Evolutionary conservation across 2,113 vertebrate species (phyloP).

Genomic region (Tretioscincus oriximinensis): DNA sequence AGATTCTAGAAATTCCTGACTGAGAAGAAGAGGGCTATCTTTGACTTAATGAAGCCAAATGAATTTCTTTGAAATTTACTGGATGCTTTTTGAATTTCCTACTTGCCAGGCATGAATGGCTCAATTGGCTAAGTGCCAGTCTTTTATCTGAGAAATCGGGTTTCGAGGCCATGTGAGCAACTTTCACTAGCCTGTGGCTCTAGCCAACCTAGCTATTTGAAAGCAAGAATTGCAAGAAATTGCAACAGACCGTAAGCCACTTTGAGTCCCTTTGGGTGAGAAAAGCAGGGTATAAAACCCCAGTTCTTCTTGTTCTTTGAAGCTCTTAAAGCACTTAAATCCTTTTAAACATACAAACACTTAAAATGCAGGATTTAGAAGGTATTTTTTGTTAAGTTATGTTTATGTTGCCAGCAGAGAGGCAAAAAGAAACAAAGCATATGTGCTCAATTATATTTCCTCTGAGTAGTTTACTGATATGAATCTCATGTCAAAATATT

Average conservation of each 20-base stretch:
- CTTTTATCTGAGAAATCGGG: too few relatives aligned
- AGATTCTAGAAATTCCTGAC: background rate
- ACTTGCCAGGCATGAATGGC: background rate
- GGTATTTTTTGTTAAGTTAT: slow-evolving; percentile 1
- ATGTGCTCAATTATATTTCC: background rate
- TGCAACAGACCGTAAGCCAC: too few relatives aligned
- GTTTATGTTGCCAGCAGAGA: background rate
- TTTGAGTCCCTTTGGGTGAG: too few relatives aligned
- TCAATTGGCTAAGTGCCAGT: too few relatives aligned
- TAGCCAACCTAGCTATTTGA: too few relatives aligned
- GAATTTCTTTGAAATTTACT: background rate
- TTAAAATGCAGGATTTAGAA: background rate
- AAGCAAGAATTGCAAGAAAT: too few relatives aligned
- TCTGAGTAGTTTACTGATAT: background rate
- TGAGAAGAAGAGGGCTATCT: background rate
- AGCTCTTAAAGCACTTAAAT: background rate
- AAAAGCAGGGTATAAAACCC: too few relatives aligned
- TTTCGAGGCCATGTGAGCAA: too few relatives aligned
- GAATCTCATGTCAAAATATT: background rate
- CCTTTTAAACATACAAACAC: background rate
- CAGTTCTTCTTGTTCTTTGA: background rate
- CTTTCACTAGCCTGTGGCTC: too few relatives aligned
- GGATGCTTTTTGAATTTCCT: background rate
- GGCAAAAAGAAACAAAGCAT: background rate
- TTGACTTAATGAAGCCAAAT: background rate